phyloP scores from a whole-genome alignment of 2,797 vertebrate genomes.

The Dromococcyx pavoninus region DNA sequence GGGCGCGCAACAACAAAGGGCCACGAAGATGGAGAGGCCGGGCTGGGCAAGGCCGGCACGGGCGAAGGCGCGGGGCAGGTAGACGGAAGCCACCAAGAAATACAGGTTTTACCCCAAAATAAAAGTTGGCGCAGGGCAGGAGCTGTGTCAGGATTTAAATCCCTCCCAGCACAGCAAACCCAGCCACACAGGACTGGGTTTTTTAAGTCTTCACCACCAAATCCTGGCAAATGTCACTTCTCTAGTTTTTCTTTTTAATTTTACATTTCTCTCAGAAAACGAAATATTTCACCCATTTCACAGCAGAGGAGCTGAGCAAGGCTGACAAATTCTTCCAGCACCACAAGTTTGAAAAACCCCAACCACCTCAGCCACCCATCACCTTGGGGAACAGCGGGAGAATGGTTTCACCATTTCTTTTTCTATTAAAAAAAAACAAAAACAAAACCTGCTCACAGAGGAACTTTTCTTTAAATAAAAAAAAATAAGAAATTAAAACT shows the following conservation, averaged over 20 bases:
- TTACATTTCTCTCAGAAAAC: background rate
- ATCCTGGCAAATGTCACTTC: background rate
- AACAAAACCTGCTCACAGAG: background rate
- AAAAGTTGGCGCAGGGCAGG: background rate
- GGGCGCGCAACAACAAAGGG: conserved; percentile 29
- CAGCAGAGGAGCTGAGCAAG: background rate
- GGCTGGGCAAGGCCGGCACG: background rate
- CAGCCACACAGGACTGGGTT: background rate
- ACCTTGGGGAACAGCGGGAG: background rate
- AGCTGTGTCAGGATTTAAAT: background rate
- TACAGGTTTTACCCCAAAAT: background rate
- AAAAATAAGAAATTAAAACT: background rate
- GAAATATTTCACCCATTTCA: background rate
- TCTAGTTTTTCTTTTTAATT: background rate
- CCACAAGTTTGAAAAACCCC: conserved; percentile 20
- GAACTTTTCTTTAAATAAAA: background rate
- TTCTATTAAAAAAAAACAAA: background rate
- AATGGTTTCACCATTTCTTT: background rate
- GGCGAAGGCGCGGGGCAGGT: background rate
- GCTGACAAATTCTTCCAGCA: background rate
- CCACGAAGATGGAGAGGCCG: background rate
- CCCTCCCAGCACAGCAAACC: background rate
- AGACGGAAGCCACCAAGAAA: background rate
- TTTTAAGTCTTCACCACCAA: background rate
- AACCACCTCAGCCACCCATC: background rate